phyloP scores from a whole-genome alignment of 1,140 invertebrate genomes.

The Tetranychus urticae region DNA sequence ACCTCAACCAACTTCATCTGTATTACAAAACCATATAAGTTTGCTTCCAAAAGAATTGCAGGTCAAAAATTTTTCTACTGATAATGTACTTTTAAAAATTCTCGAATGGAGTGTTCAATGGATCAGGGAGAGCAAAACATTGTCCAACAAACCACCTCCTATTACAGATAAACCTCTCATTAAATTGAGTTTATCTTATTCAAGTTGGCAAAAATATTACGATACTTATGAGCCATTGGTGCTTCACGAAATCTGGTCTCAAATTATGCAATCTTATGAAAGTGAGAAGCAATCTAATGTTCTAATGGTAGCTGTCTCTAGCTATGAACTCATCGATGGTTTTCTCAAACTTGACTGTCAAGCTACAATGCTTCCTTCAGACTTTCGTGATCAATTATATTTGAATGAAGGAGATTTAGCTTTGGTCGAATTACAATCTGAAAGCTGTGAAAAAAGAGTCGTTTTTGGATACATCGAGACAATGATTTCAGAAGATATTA shows the following conservation, averaged over 20 bases:
- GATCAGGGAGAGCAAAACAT: neutral
- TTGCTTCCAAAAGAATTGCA: neutral
- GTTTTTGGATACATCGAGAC: slow-evolving; percentile 1
- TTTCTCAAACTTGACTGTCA: neutral
- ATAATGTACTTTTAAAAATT: neutral
- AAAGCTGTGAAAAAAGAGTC: neutral
- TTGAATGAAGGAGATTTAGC: neutral
- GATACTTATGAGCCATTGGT: neutral
- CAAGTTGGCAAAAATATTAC: neutral
- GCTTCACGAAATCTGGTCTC: slow-evolving; percentile 3
- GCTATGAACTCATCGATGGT: neutral
- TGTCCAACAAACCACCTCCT: neutral
- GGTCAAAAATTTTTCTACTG: neutral
- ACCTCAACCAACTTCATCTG: neutral
- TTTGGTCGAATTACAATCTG: neutral
- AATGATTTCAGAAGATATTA: neutral
- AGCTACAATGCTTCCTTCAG: neutral
- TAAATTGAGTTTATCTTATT: neutral
- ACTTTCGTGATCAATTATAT: neutral
- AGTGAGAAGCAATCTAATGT: neutral
- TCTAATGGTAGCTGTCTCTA: neutral
- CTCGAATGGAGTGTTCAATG: neutral
- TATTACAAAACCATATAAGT: neutral
- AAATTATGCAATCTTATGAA: neutral
- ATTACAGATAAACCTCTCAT: neutral